These are phyloP conservation scores for Siphamia tubifer DNA, from an alignment of 2,113 vertebrate species.

Conservation along the genomic window DNA sequence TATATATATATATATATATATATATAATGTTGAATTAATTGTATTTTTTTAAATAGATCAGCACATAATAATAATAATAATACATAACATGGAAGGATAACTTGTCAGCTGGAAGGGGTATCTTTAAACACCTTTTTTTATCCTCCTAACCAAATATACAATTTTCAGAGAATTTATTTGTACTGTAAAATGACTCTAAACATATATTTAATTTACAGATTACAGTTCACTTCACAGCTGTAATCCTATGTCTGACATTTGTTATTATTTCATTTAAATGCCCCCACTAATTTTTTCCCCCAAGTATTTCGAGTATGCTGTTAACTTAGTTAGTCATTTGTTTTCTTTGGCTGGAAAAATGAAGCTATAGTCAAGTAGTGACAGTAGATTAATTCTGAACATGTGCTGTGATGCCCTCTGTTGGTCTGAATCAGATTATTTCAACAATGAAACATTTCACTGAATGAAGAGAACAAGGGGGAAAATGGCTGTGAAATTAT, in stretches of 20 bases:
- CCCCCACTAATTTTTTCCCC: too few relatives aligned
- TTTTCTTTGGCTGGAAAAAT: neutral
- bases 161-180: too few relatives aligned
- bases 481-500: neutral
- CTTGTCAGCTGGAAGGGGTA: too few relatives aligned
- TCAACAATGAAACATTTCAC: neutral
- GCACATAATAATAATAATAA: too few relatives aligned
- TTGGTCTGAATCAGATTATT: slow-evolving; percentile 11
- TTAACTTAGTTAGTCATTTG: neutral
- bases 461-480: neutral
- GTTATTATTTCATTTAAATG: neutral
- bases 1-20: too few relatives aligned
- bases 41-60: too few relatives aligned
- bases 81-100: too few relatives aligned
- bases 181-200: too few relatives aligned
- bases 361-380: neutral
- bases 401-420: slow-evolving; percentile 38
- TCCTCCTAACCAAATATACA: too few relatives aligned
- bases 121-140: too few relatives aligned
- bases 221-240: neutral
- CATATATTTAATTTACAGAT: neutral
- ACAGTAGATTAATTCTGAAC: neutral
- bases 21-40: too few relatives aligned
- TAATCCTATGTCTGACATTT: neutral
- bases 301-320: neutral